Evolutionary conservation across 2,113 vertebrate species (phyloP).

Genomic region (Naja naja): DNA sequence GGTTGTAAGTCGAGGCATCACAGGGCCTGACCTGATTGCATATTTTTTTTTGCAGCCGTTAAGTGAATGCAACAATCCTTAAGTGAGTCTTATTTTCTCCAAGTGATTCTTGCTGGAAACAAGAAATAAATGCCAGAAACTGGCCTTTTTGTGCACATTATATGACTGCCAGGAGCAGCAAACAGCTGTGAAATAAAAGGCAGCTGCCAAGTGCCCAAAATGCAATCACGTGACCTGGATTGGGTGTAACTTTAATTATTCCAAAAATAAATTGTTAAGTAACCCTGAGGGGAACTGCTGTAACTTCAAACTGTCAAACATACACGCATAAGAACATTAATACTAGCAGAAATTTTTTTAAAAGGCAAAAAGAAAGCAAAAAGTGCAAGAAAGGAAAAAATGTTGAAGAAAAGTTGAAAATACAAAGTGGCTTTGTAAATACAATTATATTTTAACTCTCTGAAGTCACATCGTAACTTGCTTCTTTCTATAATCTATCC

Average conservation of each 20-base stretch:
- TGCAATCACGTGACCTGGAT: neutral
- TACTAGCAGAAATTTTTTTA: neutral
- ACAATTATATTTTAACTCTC: neutral
- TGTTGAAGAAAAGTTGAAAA: neutral
- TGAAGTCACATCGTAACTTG: neutral
- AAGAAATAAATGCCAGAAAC: neutral
- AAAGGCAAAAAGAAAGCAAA: neutral
- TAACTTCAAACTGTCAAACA: neutral
- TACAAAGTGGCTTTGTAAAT: neutral
- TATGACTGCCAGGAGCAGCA: neutral
- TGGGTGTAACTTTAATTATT: neutral
- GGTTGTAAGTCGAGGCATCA: neutral
- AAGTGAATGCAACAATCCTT: neutral
- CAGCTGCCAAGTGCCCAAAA: neutral
- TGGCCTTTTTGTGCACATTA: no score
- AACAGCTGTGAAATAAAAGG: neutral
- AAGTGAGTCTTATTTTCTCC: neutral
- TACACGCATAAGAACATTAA: neutral
- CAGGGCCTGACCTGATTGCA: neutral
- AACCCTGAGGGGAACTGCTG: neutral
- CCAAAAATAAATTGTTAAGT: neutral
- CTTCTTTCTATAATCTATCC: neutral
- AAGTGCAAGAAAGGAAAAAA: neutral
- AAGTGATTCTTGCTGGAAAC: neutral
- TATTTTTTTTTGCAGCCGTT: neutral